Conservation (phyloP, 2,113 vertebrate species). For the Toxotes jaculatrix region DNA sequence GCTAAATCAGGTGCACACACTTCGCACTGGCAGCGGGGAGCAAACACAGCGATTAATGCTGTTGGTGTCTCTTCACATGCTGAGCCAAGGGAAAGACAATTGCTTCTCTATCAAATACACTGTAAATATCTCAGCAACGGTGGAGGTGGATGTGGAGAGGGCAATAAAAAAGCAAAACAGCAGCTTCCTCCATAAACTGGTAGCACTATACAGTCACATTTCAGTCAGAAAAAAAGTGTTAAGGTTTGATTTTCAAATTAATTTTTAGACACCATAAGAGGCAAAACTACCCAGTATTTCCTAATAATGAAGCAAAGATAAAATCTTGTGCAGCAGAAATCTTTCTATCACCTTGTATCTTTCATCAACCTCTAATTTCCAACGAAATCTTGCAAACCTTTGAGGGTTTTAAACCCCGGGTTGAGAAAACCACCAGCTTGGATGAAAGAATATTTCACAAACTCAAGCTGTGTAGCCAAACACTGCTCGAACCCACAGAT, state of each 20-base stretch:
- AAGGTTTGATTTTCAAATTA: neutral
- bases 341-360: neutral
- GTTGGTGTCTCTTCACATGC: constrained; percentile 26
- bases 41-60: constrained; percentile 50
- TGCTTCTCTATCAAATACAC: neutral
- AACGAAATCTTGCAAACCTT: neutral
- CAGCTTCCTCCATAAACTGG: neutral
- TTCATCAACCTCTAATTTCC: neutral
- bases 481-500: neutral
- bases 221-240: too few species aligned
- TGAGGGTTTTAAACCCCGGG: neutral
- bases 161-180: neutral
- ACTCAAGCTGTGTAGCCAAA: constrained; percentile 2
- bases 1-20: constrained; percentile 43
- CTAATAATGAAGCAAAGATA: neutral
- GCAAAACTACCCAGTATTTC: neutral
- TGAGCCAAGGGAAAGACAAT: constrained; percentile 38
- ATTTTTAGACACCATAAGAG: neutral
- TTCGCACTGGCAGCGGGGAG: constrained; percentile 17
- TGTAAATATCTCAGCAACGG: neutral
- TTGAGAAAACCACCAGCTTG: neutral
- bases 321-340: neutral
- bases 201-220: too few species aligned
- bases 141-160: neutral
- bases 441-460: neutral